Conservation (phyloP, 2,888 invertebrate species). For the Nasonia oneida region DNA sequence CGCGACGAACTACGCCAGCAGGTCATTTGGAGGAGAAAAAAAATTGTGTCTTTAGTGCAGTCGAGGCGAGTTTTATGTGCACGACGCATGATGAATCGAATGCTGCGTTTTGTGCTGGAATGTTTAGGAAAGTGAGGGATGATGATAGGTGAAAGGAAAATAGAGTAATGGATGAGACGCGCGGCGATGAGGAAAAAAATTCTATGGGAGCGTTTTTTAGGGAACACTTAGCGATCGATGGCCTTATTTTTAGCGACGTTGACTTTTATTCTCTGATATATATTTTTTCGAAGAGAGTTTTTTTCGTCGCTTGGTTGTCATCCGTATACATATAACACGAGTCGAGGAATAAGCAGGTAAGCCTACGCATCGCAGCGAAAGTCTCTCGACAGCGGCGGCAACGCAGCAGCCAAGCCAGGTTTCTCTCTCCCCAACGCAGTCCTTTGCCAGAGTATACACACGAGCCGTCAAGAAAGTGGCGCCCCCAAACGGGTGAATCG, state of each 20-base stretch:
- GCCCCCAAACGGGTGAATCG: slow-evolving; percentile 50
- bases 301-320: not conserved
- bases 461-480: slow-evolving; percentile 54
- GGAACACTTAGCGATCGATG: not conserved
- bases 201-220: not conserved
- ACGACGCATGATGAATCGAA: slow-evolving; percentile 51
- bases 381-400: not conserved
- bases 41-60: slow-evolving; percentile 20
- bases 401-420: not conserved
- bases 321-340: not conserved
- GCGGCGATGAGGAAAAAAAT: not conserved
- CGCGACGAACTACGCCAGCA: not conserved
- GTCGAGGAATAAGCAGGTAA: not conserved
- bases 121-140: slow-evolving; percentile 50
- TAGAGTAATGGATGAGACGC: slow-evolving; percentile 52
- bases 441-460: not conserved
- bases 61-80: slow-evolving; percentile 32
- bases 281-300: not conserved
- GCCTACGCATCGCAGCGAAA: not conserved
- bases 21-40: slow-evolving; percentile 1
- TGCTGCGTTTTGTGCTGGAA: slow-evolving; percentile 17
- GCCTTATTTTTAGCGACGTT: not conserved
- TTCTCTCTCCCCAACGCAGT: not conserved
- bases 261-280: not conserved
- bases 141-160: slow-evolving; percentile 48